Evolutionary conservation across 2,888 invertebrate species (phyloP), one percentile per base, ranked within the genome.

Genomic region (Monopis laevigella): DNA sequence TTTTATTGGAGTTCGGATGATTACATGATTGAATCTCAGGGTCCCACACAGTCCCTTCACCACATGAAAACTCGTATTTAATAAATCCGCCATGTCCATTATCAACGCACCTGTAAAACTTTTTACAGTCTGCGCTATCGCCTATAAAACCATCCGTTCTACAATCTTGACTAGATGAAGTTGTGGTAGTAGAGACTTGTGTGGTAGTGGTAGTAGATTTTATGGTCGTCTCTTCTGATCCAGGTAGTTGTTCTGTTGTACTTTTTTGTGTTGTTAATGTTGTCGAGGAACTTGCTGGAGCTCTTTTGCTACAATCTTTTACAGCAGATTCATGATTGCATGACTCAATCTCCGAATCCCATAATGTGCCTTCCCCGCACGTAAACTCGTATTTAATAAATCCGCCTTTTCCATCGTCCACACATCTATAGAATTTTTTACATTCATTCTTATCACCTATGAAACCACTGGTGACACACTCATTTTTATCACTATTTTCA

Each of bases 381-480:
- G 70, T 69, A 55, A 90, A 92, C 40, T 88, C 86, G 56, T 88
- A 87, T 65, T 83, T 86, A 41, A 68, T 84, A 51, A 73, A 88
- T 10, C 82, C 74, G 43, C 83, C 84, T 30, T 78, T 66, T 1
- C 83, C 85, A 54, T 83, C 75, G 41, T 74, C 70, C 13, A 90
- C 89, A 63, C 91, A 91, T 48, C 90, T 80, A 57, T 88, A 88
- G 68, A 90, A 91, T 57, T 87, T 88, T 41, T 77, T 84, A 55
- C 90, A 91, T 56, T 90, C 82, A 38, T 73, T 67, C 16, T 82
- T 69, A 63, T 90, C 84, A 11, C 85, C 84, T 58, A 85, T 82
- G 65, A 88, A 91, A 39, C 90, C 90, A 62, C 87, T 87, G 48
- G 65, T 61, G 36, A 64, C 63, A 54, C 88, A 88, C 42, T 47